Evolutionary conservation across 1,140 invertebrate species (phyloP), one percentile per base, ranked within the genome.

Genomic region (Hycleus cichorii): DNA sequence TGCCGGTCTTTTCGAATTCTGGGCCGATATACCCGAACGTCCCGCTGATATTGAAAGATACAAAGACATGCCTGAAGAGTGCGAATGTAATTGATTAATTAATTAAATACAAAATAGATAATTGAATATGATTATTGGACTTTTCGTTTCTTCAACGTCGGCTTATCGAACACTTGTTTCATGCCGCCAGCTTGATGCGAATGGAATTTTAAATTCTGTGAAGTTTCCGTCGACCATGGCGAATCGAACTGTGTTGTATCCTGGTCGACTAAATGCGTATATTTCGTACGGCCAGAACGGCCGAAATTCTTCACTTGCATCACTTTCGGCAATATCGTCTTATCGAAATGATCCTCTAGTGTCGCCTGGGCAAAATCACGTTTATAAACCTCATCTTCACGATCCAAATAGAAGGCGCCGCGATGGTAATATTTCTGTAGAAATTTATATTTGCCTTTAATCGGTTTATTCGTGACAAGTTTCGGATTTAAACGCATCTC

Each of bases 301-400:
- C 97, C 97, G 78, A 99, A 99, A 78, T 99, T 99, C 76, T 99
- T 99, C 1, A 99, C 97, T 81, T 99, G 97, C 97, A 99, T 99
- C 58, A 99, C 96, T 81, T 98, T 97, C 4, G 97, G 97, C 51
- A 99, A 73, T 63, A 98, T 90, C 44, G 95, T 96, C 76, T 99
- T 99, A 72, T 99, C 95, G 76, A 99, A 99, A 72, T 98, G 95
- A 85, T 99, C 97, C 69, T 99, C 97, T 57, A 99, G 75, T 0
- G 97, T 99, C 0, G 97, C 90, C 63, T 91, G 90, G 6, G 96
- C 93, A 74, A 97, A 98, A 73, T 99, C 95, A 71, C 96, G 82
- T 72, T 95, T 96, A 62, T 59, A 89, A 10, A 98, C 85, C 26
- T 90, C 87, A 59, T 98, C 91, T 62, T 99, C 96, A 68, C 90